A percentile compares a stretch with the other conserved stretches of the same genome.
These are phyloP conservation scores for Lates calcarifer DNA, from an alignment of 2,113 vertebrate species.

Conservation along the genomic window DNA sequence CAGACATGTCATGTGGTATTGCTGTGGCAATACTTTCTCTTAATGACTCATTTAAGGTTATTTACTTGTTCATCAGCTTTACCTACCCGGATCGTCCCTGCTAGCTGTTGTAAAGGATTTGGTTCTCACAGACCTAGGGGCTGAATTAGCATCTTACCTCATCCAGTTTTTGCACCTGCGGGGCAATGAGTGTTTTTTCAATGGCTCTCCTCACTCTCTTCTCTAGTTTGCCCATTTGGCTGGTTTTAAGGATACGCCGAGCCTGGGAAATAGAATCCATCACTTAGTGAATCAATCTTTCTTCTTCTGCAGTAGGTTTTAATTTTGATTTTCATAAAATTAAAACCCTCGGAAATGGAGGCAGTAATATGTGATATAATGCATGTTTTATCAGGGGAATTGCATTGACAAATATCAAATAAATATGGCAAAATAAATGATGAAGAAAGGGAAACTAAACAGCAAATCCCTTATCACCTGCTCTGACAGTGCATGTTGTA, in stretches of 20 bases:
- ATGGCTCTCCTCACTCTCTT: constrained; percentile 78
- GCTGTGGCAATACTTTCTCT: neutral
- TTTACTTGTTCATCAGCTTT: neutral
- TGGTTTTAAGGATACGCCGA: constrained; percentile 78
- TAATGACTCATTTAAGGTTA: neutral
- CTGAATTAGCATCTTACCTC: constrained; percentile 68
- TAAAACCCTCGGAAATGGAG: neutral
- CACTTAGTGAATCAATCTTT: neutral
- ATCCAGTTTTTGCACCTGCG: constrained; percentile 75
- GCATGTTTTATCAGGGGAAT: neutral
- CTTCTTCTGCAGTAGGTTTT: neutral
- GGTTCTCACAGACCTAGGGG: neutral
- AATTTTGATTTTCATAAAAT: neutral
- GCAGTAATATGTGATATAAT: neutral
- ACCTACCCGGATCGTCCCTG: neutral
- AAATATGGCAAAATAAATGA: neutral
- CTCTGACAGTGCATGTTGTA: constrained; percentile 73
- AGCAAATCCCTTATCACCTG: constrained; percentile 52
- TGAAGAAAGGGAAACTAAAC: neutral
- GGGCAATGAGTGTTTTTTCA: constrained; percentile 83
- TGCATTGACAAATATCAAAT: neutral
- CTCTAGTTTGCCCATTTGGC: constrained; percentile 67
- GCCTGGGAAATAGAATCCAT: constrained; percentile 48
- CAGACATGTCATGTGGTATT: neutral
- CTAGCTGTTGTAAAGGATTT: neutral